A percentile compares a stretch with the other conserved stretches of the same genome.
These are phyloP conservation scores for Myotis lucifugus DNA, from an alignment of 2,113 vertebrate species.

Conservation along the genomic window DNA sequence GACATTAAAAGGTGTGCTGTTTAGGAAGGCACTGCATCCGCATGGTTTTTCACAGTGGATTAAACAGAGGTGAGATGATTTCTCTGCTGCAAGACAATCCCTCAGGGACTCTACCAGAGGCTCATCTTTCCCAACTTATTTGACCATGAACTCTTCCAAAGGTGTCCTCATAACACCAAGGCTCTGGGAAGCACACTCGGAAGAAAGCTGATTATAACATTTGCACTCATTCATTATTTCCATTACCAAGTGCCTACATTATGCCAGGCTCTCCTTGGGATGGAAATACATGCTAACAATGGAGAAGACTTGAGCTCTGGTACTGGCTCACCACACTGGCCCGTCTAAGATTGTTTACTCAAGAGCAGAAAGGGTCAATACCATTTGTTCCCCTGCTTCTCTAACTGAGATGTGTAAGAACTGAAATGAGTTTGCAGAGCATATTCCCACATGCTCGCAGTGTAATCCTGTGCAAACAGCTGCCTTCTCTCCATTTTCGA, in stretches of 20 bases:
- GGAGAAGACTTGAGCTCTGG: not conserved
- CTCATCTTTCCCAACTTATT: not conserved
- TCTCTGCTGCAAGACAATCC: not conserved
- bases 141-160: not conserved
- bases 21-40: not conserved
- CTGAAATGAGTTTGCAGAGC: slow-evolving; percentile 60
- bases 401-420: slow-evolving; percentile 57
- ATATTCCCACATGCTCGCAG: not conserved
- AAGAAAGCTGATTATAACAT: not conserved
- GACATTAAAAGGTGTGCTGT: not conserved
- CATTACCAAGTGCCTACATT: not conserved
- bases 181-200: not conserved
- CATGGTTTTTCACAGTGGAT: not conserved
- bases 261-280: not conserved
- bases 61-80: slow-evolving; percentile 29
- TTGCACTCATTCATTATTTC: not conserved
- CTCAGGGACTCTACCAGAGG: not conserved
- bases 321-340: not conserved
- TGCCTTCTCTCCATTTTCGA: not conserved
- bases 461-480: slow-evolving; percentile 48
- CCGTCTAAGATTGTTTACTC: not conserved
- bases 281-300: no score
- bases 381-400: not conserved
- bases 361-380: not conserved
- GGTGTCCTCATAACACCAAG: not conserved